Percentiles rank a stretch among this genome's conserved stretches.
phyloP scores from a whole-genome alignment of 2,797 vertebrate genomes.

The Xiphorhynchus erythropygius region DNA sequence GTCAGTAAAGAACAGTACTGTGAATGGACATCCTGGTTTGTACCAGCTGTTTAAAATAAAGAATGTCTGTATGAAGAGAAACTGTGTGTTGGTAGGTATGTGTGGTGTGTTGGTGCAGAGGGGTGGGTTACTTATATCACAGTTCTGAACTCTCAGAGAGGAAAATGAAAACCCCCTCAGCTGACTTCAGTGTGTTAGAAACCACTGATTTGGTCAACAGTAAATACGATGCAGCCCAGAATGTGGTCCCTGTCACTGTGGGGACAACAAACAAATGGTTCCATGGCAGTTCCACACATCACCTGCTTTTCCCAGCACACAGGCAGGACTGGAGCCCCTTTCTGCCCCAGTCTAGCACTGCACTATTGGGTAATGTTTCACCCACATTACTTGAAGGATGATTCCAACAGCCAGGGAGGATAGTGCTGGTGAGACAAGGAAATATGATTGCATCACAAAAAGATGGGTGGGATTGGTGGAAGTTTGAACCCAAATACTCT shows the following conservation, averaged over 20 bases:
- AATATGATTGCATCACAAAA: background rate
- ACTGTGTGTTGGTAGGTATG: background rate
- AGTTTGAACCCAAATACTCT: slow-evolving; percentile 36
- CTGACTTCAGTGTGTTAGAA: background rate
- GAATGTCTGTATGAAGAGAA: background rate
- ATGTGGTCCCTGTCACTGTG: background rate
- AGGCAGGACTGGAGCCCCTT: background rate
- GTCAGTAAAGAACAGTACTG: background rate
- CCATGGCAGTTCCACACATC: background rate
- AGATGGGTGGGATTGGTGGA: background rate
- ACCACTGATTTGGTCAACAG: background rate
- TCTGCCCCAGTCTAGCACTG: background rate
- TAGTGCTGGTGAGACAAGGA: background rate
- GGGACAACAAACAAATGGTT: background rate
- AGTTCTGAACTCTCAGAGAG: background rate
- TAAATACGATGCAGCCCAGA: background rate
- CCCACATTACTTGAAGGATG: background rate
- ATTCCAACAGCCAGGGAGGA: background rate
- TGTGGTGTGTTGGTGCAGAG: background rate
- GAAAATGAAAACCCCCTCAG: background rate
- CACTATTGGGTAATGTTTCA: background rate
- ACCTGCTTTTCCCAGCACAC: background rate
- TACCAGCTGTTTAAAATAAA: background rate
- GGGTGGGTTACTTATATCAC: background rate
- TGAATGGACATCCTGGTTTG: background rate